Evolutionary conservation across 2,888 invertebrate species (phyloP).

Genomic region (Peribatodes rhomboidaria): DNA sequence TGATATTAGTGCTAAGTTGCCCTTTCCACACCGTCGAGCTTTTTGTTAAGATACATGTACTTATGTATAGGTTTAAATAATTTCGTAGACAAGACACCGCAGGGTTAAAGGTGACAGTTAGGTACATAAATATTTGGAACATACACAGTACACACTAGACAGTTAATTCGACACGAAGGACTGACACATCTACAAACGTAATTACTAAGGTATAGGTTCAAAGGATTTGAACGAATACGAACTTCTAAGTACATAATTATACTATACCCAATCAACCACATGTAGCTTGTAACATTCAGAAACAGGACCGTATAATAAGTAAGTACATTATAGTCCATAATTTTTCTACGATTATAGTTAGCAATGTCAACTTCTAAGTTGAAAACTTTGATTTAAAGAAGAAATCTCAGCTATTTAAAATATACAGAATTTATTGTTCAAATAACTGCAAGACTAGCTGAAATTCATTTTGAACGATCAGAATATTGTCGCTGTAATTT

Average conservation of each 20-base stretch:
- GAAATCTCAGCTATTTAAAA: background rate
- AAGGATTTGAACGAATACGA: background rate
- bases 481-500: constrained; percentile 10
- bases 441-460: constrained; percentile 7
- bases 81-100: too few relatives aligned
- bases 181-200: constrained; percentile 11
- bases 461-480: constrained; percentile 7
- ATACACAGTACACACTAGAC: background rate
- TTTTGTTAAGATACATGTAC: too few relatives aligned
- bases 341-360: background rate
- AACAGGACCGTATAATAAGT: background rate
- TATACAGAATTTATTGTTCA: background rate
- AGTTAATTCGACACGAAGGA: constrained; percentile 9
- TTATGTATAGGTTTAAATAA: too few relatives aligned
- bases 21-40: too few relatives aligned
- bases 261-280: constrained; percentile 8
- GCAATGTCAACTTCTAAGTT: constrained; percentile 1
- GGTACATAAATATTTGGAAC: background rate
- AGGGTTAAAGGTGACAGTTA: too few relatives aligned
- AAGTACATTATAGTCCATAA: background rate
- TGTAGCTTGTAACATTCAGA: constrained; percentile 7
- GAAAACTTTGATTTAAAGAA: background rate
- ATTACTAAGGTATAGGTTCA: background rate
- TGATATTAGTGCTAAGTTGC: background rate
- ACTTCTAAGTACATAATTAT: constrained; percentile 12